Evolutionary conservation across 2,797 vertebrate species (phyloP), one percentile per base, ranked within the genome.

Genomic region (Pagetopsis macropterus): DNA sequence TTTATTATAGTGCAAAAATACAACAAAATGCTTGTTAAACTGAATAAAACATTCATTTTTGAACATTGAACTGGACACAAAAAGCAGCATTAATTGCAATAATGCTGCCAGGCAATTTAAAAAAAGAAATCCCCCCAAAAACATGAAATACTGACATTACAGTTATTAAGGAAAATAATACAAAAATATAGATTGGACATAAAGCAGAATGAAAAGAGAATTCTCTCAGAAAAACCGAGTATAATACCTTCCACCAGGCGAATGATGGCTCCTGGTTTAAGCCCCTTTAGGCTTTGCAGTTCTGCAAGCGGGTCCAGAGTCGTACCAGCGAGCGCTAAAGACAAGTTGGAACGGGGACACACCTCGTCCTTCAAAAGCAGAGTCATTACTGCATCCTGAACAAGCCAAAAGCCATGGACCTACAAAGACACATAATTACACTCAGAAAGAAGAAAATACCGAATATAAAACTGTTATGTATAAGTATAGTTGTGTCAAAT

Each of bases 401-500:
- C 94, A 17, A 92, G 89, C 93, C 94, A 95, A 86, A 94, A 95
- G 45, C 89, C 80, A 68, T 92, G 88, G 4, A 94, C 92, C 95
- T 96, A 76, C 40, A 81, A 37, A 81, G 10, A 79, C 3, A 72
- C 15, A 23, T 27, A 15, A n/a, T 64, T 70, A 16, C 49, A 65
- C 11, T 72, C 15, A 65, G 7, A 21, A 45, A 55, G 8, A 43
- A 46, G 33, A 37, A 37, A 2, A 37, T 27, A 27, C 27, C 27
- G 4, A 27, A 27, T 37, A 7, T 37, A 14, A 1, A 58, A 4
- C 9, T 17, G n/a, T 56, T 15, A 13, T 66, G 13, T 23, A 12
- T 23, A 31, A 50, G 8, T 8, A 57, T 1, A 46, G 21, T 37
- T 21, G 23, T 64, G 4, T 21, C 16, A 16, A 41, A 0, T 45